Conservation (phyloP, 2,888 invertebrate species). For the Hydrotaea diabolus region DNA sequence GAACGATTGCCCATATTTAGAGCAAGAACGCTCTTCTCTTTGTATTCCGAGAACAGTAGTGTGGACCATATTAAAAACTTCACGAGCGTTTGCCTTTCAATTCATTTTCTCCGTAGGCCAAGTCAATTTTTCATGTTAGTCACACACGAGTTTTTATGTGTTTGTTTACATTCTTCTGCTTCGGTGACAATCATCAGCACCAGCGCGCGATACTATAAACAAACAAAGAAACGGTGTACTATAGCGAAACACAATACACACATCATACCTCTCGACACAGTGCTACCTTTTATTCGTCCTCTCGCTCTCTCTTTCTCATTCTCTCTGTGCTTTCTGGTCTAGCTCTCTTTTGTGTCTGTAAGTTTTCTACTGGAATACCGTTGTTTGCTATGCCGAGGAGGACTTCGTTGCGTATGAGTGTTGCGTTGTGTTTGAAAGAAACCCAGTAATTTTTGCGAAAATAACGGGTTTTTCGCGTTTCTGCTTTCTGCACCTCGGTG, state of each 20-base stretch:
- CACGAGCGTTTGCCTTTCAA: neutral
- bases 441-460: conserved; percentile 36
- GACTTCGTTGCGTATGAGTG: conserved; percentile 8
- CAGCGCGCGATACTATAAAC: conserved; percentile 47
- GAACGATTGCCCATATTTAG: neutral
- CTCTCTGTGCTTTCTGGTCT: neutral
- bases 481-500: neutral
- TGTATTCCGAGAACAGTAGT: neutral
- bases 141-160: conserved; percentile 22
- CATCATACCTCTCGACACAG: neutral
- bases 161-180: conserved; percentile 65
- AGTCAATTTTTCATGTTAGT: conserved; percentile 10
- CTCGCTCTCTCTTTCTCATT: neutral
- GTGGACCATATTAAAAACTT: conserved; percentile 7
- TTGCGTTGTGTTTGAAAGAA: neutral
- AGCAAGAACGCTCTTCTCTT: neutral
- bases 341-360: neutral
- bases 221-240: conserved; percentile 5
- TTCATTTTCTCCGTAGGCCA: neutral
- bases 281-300: neutral
- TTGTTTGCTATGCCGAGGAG: neutral
- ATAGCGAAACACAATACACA: neutral
- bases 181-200: conserved; percentile 50
- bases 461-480: conserved; percentile 6
- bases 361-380: conserved; percentile 1